Evolutionary conservation across 2,113 vertebrate genomes (phyloP), one percentile per base, ranked within the genome.

Genomic region (Mionectes macconnelli): DNA sequence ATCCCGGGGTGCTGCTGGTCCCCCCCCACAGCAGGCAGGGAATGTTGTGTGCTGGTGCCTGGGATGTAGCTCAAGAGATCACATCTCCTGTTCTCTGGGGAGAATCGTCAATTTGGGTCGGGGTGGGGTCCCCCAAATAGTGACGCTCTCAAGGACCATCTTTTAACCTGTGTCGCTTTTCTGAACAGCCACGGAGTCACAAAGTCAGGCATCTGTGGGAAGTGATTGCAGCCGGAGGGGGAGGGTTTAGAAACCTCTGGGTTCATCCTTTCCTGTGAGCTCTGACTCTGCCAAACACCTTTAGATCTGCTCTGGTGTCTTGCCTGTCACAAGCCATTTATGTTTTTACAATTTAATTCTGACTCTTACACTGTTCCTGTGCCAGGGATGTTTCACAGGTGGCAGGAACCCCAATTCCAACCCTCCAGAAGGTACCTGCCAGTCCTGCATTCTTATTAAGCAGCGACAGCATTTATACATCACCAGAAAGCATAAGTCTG

Each of bases 261-360:
- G 35, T 78, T 53, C 17, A 15, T 30, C 69, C 47, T 55, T 80
- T 86, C 18, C 72, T 56, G 2, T 12, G 53, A 66, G 33, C 21
- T 45, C 33, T 85, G 56, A 22, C 56, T 14, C 76, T 81, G 85
- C 83, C 37, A 40, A 17, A 49, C 94, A 56, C 74, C 85, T 81
- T 39, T 14, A 59, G 67, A 49, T 76, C 74, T 73, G 33, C 59
- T 17, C 8, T 16, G 52, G 64, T 10, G 9, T 53, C 73, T 79
- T 31, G 4, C 66, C 47, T 63, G 14, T 76, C 6, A 0, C 31
- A 79, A 88, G 47, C 42, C 52, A 8, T 21, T 74, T 45, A 14
- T 1, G 5, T 81, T 81, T 93, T 86, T 56, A 37, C 6, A 4
- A 3, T 18, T 67, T 2, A 6, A 0, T 84, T 68, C 2, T 0